A percentile compares a stretch with the other conserved stretches of the same genome.
Conservation (phyloP, 2,797 vertebrate genomes). For the Sebastes cheni region DNA sequence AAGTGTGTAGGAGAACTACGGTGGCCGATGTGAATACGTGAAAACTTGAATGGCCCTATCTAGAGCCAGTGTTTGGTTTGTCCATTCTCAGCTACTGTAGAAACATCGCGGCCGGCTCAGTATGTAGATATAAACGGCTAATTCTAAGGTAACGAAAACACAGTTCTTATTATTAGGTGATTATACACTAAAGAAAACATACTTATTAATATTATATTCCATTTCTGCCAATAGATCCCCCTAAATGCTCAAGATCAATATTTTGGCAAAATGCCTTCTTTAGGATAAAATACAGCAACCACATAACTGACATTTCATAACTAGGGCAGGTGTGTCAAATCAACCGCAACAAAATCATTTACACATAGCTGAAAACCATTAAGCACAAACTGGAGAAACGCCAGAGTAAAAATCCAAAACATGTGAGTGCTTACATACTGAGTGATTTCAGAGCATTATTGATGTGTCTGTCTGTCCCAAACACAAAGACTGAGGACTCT, state of each 20-base stretch:
- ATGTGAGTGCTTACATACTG: background rate
- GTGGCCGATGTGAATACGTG: too few relatives aligned
- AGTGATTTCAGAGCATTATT: background rate
- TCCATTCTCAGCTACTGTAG: too few relatives aligned
- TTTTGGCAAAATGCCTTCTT: background rate
- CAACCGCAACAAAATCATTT: background rate
- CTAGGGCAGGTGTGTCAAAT: background rate
- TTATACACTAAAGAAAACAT: too few relatives aligned
- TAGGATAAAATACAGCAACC: background rate
- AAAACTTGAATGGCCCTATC: too few relatives aligned
- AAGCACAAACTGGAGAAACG: background rate
- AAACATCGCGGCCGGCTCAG: too few relatives aligned
- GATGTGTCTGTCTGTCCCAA: background rate
- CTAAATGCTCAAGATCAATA: background rate
- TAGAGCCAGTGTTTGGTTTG: too few relatives aligned
- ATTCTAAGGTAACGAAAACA: too few relatives aligned
- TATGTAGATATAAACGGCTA: accelerated
- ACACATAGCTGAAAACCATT: background rate
- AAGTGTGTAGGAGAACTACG: too few relatives aligned
- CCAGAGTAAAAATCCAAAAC: background rate
- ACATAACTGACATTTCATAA: background rate
- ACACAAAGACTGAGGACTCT: background rate
- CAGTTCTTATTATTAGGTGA: accelerated
- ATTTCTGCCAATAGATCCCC: too few relatives aligned
- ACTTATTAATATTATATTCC: too few relatives aligned